phyloP scores from a whole-genome alignment of 2,113 vertebrate species.

The Agapornis roseicollis region DNA sequence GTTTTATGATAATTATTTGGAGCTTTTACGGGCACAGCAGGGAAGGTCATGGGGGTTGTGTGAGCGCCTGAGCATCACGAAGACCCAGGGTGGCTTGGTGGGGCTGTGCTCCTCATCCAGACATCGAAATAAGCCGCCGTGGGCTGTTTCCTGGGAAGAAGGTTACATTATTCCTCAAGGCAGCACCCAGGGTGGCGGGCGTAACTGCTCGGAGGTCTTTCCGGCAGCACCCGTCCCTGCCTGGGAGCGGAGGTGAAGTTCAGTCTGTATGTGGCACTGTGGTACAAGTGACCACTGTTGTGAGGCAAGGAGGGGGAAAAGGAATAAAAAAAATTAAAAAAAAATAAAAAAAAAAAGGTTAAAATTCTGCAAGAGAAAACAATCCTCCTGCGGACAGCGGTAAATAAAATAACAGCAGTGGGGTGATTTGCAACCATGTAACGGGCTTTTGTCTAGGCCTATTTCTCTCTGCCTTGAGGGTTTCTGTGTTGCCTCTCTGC shows the following conservation, averaged over 20 bases:
- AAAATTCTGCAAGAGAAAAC: constrained; percentile 77
- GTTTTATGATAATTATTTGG: not conserved
- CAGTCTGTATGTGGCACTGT: constrained; percentile 55
- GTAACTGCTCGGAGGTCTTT: not conserved
- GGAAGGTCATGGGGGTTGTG: accelerated
- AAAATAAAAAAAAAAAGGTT: constrained; percentile 29
- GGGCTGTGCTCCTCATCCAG: not conserved
- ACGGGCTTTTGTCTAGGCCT: constrained; percentile 89
- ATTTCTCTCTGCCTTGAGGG: constrained; percentile 76
- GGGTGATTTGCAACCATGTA: constrained; percentile 96
- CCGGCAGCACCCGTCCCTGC: not conserved
- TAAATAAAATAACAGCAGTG: constrained; percentile 89
- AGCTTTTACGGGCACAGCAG: not conserved
- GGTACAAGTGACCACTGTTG: constrained; percentile 53
- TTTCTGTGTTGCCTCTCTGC: constrained; percentile 85
- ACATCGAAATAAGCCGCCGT: not conserved
- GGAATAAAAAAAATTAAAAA: not conserved
- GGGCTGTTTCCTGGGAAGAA: not conserved
- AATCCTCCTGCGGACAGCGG: constrained; percentile 76
- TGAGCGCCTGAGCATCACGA: not conserved
- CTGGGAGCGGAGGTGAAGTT: not conserved
- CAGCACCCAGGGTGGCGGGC: not conserved
- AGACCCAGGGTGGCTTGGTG: not conserved
- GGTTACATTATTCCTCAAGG: not conserved
- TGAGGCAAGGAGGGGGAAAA: not conserved